Percentiles rank a stretch among this genome's conserved stretches.
These are phyloP conservation scores for Heliconius congener DNA, from an alignment of 1,140 invertebrate species.

Conservation along the genomic window DNA sequence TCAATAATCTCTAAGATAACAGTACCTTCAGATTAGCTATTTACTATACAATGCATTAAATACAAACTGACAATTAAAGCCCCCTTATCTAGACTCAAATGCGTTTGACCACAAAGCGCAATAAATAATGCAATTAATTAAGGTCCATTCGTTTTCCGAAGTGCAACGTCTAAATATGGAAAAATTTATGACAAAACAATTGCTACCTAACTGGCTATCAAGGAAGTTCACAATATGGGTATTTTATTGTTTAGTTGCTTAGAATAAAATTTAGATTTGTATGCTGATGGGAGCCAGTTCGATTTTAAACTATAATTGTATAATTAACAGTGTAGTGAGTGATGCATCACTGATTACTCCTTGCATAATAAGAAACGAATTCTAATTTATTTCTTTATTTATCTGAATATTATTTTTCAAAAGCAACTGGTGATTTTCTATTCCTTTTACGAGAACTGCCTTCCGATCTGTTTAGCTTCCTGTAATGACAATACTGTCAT, in stretches of 20 bases:
- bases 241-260: slow-evolving; percentile 5
- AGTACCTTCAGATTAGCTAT: slow-evolving; percentile 11
- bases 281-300: neutral
- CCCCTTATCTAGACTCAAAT: slow-evolving; percentile 15
- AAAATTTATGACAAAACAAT: slow-evolving; percentile 26
- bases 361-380: neutral
- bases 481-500: neutral
- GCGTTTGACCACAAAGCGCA: slow-evolving; percentile 19
- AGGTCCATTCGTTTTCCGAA: neutral
- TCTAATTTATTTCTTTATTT: neutral
- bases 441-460: neutral
- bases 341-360: neutral
- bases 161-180: slow-evolving; percentile 33
- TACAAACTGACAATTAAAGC: slow-evolving; percentile 19
- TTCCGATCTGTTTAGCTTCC: neutral
- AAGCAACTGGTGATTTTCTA: neutral
- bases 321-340: neutral
- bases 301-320: neutral
- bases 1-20: slow-evolving; percentile 10
- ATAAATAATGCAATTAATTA: slow-evolving; percentile 37
- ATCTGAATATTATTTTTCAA: neutral
- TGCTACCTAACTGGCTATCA: neutral
- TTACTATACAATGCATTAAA: slow-evolving; percentile 13
- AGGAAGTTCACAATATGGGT: neutral
- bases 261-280: slow-evolving; percentile 14